Conservation (phyloP, 2,888 invertebrate genomes). For the Apodemia mormo region DNA sequence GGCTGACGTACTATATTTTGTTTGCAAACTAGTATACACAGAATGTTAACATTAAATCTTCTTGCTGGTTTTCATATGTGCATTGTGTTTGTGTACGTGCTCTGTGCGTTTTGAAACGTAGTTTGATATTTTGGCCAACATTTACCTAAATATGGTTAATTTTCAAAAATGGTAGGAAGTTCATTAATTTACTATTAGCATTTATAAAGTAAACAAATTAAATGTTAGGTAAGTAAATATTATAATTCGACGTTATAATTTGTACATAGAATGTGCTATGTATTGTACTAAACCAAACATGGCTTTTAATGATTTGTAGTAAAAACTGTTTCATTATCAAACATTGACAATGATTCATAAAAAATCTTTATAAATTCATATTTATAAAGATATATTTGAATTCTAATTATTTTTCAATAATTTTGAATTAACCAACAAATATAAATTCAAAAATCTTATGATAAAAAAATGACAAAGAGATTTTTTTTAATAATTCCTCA, state of each 20-base stretch:
- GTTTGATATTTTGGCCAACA: constrained; percentile 9
- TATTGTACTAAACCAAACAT: no score
- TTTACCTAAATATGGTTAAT: constrained; percentile 3
- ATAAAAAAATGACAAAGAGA: no score
- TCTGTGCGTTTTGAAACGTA: constrained; percentile 38
- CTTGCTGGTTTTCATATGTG: constrained; percentile 33
- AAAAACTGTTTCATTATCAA: no score
- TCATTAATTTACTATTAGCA: background rate
- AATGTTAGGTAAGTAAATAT: background rate
- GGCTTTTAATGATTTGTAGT: no score
- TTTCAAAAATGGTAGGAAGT: background rate
- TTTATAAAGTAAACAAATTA: background rate
- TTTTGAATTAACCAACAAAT: no score
- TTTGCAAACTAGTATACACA: constrained; percentile 43
- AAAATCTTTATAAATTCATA: no score
- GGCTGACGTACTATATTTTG: constrained; percentile 42
- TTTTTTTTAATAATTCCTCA: no score
- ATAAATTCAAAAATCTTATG: no score
- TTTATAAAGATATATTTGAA: no score
- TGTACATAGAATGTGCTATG: no score
- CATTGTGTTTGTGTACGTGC: constrained; percentile 41
- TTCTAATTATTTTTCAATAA: no score
- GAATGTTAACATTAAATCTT: constrained; percentile 38
- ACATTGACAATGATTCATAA: no score
- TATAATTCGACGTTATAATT: background rate